phyloP scores from a whole-genome alignment of 1,140 invertebrate species.

The Laupala kohalensis region DNA sequence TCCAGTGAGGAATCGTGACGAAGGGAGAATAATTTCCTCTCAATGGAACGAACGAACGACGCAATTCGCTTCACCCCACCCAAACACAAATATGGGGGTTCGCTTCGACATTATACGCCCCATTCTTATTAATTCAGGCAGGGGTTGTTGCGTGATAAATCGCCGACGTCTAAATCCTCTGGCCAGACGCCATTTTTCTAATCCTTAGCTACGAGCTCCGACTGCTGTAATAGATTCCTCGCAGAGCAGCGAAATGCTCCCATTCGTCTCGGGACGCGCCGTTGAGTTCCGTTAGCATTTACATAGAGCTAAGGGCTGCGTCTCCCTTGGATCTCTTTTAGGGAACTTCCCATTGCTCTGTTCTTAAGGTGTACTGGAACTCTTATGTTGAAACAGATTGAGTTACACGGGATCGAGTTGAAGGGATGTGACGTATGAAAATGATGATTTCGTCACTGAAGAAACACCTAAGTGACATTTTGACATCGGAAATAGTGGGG shows the following conservation, averaged over 20 bases:
- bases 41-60: not conserved
- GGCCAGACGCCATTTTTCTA: not conserved
- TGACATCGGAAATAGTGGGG: too few species aligned
- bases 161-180: not conserved
- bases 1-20: not conserved
- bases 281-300: not conserved
- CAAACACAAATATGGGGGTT: not conserved
- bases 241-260: not conserved
- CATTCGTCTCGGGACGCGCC: not conserved
- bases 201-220: not conserved
- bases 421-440: too few species aligned
- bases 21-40: not conserved
- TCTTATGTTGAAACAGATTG: too few species aligned
- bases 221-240: not conserved
- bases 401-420: too few species aligned
- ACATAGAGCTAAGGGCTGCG: not conserved
- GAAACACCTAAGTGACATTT: too few species aligned
- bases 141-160: not conserved
- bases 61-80: not conserved
- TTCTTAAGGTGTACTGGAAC: too few species aligned
- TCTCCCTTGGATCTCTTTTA: too few species aligned
- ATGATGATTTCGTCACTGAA: too few species aligned
- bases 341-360: too few species aligned
- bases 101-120: not conserved
- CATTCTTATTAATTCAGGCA: not conserved